Evolutionary conservation across 2,888 invertebrate genomes (phyloP).

Genomic region (Scaptomyza reducta): DNA sequence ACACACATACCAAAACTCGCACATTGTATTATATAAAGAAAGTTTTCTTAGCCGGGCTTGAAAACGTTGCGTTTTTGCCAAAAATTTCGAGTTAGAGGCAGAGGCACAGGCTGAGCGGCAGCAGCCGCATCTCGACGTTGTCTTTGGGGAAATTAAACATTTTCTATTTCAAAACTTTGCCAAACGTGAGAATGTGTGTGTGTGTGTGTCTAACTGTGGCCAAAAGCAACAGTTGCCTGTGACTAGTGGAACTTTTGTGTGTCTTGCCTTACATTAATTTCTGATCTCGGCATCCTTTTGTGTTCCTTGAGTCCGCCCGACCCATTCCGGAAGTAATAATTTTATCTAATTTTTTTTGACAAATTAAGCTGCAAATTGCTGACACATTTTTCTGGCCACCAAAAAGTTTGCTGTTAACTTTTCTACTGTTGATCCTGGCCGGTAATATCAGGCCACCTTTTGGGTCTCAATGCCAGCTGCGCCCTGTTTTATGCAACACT

Average conservation of each 20-base stretch:
- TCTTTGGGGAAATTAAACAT: slow-evolving; percentile 82
- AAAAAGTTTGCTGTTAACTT: slow-evolving; percentile 23
- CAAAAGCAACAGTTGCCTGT: slow-evolving; percentile 67
- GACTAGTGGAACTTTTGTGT: slow-evolving; percentile 44
- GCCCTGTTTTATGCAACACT: slow-evolving; percentile 48
- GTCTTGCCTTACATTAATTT: slow-evolving; percentile 36
- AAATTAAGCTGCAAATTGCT: slow-evolving; percentile 68
- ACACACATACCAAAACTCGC: slow-evolving; percentile 17
- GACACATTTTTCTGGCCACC: slow-evolving; percentile 33
- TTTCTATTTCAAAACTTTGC: slow-evolving; percentile 78
- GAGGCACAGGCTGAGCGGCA: slow-evolving; percentile 29
- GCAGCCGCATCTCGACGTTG: slow-evolving; percentile 59
- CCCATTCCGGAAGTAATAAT: slow-evolving; percentile 72
- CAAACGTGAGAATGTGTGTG: slow-evolving; percentile 40
- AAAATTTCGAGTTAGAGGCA: slow-evolving; percentile 1
- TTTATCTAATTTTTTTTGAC: slow-evolving; percentile 67
- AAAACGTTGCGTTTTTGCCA: slow-evolving; percentile 68
- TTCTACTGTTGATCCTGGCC: slow-evolving; percentile 8
- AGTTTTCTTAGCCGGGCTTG: slow-evolving; percentile 62
- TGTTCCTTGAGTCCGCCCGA: slow-evolving; percentile 25
- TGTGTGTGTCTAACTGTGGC: slow-evolving; percentile 18
- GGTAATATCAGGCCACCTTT: slow-evolving; percentile 1
- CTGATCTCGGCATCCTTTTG: slow-evolving; percentile 38
- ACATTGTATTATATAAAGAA: slow-evolving; percentile 64
- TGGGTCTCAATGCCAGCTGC: slow-evolving; percentile 22